Evolutionary conservation across 2,888 invertebrate species (phyloP).

Genomic region (Drosophila pegasa): DNA sequence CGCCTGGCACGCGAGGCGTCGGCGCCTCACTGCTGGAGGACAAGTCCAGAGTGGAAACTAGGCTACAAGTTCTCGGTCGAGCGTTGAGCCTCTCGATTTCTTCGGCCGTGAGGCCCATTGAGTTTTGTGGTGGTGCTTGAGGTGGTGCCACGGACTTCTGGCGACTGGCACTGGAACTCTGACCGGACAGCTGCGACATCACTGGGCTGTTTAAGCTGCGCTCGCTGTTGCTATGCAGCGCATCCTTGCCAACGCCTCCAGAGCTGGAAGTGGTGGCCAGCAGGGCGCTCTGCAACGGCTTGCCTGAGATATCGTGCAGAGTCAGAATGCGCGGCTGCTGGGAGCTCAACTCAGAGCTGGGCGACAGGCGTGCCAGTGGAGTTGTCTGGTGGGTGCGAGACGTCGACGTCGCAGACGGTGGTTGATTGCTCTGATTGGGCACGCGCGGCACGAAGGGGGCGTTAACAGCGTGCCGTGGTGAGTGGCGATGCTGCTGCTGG

Average conservation of each 20-base stretch:
- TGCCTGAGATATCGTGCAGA: constrained; percentile 96
- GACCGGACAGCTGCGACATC: constrained; percentile 95
- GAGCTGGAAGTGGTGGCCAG: constrained; percentile 95
- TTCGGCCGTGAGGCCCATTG: constrained; percentile 95
- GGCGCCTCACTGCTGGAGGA: constrained; percentile 94
- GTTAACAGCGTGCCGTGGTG: constrained; percentile 88
- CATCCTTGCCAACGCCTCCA: constrained; percentile 94
- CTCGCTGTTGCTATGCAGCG: constrained; percentile 95
- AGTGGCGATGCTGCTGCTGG: constrained; percentile 91
- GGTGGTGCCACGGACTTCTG: constrained; percentile 89
- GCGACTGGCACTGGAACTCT: constrained; percentile 92
- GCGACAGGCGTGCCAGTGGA: constrained; percentile 94
- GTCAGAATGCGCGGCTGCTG: constrained; percentile 97
- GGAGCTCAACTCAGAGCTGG: constrained; percentile 95
- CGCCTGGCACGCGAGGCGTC: constrained; percentile 89
- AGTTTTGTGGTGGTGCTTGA: constrained; percentile 89
- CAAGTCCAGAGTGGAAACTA: constrained; percentile 97
- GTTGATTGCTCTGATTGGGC: constrained; percentile 89
- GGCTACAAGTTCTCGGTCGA: constrained; percentile 93
- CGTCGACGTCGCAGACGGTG: constrained; percentile 88
- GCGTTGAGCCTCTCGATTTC: constrained; percentile 96
- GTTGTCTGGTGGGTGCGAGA: constrained; percentile 94
- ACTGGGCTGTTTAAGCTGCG: constrained; percentile 96
- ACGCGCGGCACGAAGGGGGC: constrained; percentile 91
- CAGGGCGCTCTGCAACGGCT: constrained; percentile 94